A percentile compares a stretch with the other conserved stretches of the same genome.
phyloP scores from a whole-genome alignment of 2,797 vertebrate species.

The Cossypha caffra region DNA sequence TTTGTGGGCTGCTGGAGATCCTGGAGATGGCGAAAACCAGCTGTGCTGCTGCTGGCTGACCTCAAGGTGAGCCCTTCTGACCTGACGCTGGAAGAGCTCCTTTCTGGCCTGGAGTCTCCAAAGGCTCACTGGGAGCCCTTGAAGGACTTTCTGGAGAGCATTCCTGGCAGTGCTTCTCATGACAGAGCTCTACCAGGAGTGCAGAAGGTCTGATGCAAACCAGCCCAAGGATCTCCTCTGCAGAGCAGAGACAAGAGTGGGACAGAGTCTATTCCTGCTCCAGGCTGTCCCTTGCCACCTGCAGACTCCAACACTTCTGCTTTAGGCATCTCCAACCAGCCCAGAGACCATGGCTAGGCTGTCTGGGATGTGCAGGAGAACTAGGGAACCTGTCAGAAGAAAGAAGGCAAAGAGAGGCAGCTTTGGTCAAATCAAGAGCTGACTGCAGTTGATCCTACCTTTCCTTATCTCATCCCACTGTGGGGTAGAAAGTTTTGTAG shows the following conservation, averaged over 20 bases:
- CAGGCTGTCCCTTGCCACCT: not conserved
- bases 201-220: not conserved
- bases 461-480: not conserved
- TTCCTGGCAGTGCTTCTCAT: not conserved
- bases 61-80: not conserved
- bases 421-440: not conserved
- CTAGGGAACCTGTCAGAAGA: not conserved
- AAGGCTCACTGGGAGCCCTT: not conserved
- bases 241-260: not conserved
- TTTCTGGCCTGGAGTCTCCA: not conserved
- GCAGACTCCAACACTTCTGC: not conserved
- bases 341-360: not conserved
- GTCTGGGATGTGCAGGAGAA: not conserved
- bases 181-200: not conserved
- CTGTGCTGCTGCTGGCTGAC: not conserved
- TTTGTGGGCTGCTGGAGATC: not conserved
- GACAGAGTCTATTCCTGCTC: not conserved
- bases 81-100: accelerated
- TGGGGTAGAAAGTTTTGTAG: not conserved
- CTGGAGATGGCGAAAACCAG: accelerated
- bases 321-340: not conserved
- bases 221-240: not conserved
- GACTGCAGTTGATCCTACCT: not conserved
- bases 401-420: not conserved
- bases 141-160: not conserved